Base-by-base conservation (phyloP, 2,113 vertebrate species). In the Chroicocephalus ridibundus region DNA sequence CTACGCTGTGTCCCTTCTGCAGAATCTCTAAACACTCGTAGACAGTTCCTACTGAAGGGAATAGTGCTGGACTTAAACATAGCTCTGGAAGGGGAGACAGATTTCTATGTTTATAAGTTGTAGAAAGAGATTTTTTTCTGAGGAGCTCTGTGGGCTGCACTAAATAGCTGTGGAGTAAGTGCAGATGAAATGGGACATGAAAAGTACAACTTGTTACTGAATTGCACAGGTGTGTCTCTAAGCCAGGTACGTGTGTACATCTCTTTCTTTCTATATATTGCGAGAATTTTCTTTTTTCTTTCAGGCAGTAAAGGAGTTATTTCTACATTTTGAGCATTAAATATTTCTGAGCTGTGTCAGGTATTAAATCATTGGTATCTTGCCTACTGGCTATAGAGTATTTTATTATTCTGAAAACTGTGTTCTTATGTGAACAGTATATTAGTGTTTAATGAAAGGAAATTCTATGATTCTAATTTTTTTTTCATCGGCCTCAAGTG, bases 191-290 rank as follows among this genome's bases (percentile, higher is more conserved):
- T 75, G 71, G 75, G 60, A 93, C 46, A 36, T 75, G 88, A 96
- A 86, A 83, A 93, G 84, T 66, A 29, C 96, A 91, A 47, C 85
- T 95, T 94, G 9, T 92, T 74, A 64, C 92, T 92, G 92, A 96
- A 83, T 88, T 90, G 68, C 47, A 55, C 95, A 92, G 71, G 76
- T 96, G 88, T 95, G 44, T 95, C 82, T 92, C 71, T 93, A 81
- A 95, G 54, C 49, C 93, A 97, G 96, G 93, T 96, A 94, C 0
- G 92, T 95, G 76, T 40, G n/a, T 81, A 26, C 12, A 12, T 84
- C 36, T 91, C 57, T 95, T 83, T 92, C 26, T 86, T 88, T 82
- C 36, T 93, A 3, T 83, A 13, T 70, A 22, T 61, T 95, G 34
- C n/a, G 75, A 6, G 10, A 85, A 9, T 65, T 77, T 79, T 92